A percentile compares a stretch with the other conserved stretches of the same genome.
phyloP scores from a whole-genome alignment of 2,888 invertebrate species.

The Campoletis raptor region DNA sequence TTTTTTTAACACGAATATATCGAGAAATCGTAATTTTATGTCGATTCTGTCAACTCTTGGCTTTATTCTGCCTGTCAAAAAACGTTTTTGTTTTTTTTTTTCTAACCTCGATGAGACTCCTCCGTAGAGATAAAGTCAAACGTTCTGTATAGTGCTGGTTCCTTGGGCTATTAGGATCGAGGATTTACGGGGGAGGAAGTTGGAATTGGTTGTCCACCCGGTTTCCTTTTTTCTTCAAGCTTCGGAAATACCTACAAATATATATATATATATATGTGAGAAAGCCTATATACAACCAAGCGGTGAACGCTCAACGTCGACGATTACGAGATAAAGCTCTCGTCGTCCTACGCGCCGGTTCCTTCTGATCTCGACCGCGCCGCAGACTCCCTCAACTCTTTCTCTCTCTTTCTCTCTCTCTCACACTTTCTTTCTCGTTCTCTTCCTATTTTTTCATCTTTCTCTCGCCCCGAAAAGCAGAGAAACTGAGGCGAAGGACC shows the following conservation, averaged over 20 bases:
- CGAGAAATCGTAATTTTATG: not conserved
- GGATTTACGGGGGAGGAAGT: constrained; percentile 63
- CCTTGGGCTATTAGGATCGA: constrained; percentile 59
- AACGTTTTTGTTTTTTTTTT: constrained; percentile 5
- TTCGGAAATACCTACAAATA: constrained; percentile 29
- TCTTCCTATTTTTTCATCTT: constrained; percentile 46
- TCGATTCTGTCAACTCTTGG: not conserved
- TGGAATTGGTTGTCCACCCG: constrained; percentile 55
- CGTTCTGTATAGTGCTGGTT: constrained; percentile 26
- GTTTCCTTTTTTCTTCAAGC: constrained; percentile 49
- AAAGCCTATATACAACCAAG: constrained; percentile 43
- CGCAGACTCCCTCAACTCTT: constrained; percentile 57
- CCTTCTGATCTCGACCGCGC: constrained; percentile 70
- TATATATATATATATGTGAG: constrained; percentile 10
- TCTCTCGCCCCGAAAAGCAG: constrained; percentile 73
- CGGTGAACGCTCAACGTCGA: constrained; percentile 74
- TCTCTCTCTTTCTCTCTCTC: not conserved
- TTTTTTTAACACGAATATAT: constrained; percentile 1
- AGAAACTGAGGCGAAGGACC: constrained; percentile 70
- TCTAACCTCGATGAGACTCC: constrained; percentile 41
- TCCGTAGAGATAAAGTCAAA: constrained; percentile 52
- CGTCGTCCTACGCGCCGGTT: constrained; percentile 73
- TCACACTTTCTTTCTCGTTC: constrained; percentile 5
- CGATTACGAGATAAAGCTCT: constrained; percentile 79
- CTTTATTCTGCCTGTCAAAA: constrained; percentile 10